Percentiles rank a stretch among this genome's conserved stretches.
phyloP scores from a whole-genome alignment of 23 tunicate genomes.

The Trididemnum clinides region DNA sequence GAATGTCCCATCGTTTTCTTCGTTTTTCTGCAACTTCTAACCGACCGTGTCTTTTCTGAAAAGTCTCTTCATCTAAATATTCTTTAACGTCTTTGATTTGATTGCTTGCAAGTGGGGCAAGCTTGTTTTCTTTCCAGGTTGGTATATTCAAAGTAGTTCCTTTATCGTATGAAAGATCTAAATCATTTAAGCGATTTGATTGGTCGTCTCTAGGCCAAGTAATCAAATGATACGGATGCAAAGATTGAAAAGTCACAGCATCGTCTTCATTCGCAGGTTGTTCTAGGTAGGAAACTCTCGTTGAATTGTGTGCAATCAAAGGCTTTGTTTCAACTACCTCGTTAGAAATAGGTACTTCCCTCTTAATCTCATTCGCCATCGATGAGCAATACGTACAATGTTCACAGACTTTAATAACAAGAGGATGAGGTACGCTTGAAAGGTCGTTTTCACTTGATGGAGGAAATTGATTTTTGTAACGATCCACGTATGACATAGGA shows the following conservation, averaged over 20 bases:
- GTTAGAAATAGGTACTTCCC: not conserved
- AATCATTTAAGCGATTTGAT: conserved; percentile 11
- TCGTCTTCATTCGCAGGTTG: not conserved
- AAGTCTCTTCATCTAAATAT: conserved; percentile 54
- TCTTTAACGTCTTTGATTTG: not conserved
- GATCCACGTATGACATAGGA: conserved; percentile 67
- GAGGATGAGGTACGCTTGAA: not conserved
- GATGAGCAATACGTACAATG: conserved; percentile 74
- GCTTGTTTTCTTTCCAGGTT: not conserved
- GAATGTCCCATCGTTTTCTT: conserved; percentile 82
- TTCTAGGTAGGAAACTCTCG: not conserved
- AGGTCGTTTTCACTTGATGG: not conserved
- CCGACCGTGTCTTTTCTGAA: conserved; percentile 52
- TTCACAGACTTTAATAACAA: conserved; percentile 75
- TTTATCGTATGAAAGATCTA: not conserved
- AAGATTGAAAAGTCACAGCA: not conserved
- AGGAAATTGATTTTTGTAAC: conserved; percentile 42
- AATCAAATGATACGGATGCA: conserved; percentile 9
- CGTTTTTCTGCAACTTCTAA: conserved; percentile 72
- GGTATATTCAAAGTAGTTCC: not conserved
- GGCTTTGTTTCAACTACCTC: not conserved
- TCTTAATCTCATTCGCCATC: conserved; percentile 46
- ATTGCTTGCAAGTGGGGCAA: not conserved
- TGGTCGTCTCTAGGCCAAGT: conserved; percentile 17
- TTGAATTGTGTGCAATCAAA: not conserved